These are phyloP conservation scores for Lathronympha strigana DNA, from an alignment of 2,888 invertebrate genomes.

Conservation along the genomic window DNA sequence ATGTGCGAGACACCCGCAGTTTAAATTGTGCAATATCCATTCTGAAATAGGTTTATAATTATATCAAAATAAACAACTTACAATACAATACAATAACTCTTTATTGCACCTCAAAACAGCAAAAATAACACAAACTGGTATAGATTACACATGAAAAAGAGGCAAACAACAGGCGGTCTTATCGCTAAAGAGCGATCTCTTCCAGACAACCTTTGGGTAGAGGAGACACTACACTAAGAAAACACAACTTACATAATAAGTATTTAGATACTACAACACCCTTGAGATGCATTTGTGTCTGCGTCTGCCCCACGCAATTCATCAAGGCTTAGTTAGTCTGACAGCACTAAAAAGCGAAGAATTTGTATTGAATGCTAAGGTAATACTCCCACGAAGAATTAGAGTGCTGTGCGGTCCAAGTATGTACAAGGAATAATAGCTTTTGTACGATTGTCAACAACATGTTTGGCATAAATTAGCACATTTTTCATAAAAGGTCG, in stretches of 20 bases:
- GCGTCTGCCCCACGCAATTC: constrained; percentile 27
- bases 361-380: constrained; percentile 10
- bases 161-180: no score
- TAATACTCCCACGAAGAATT: constrained; percentile 25
- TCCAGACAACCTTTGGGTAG: no score
- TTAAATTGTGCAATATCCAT: no score
- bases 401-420: constrained; percentile 2
- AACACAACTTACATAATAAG: not conserved
- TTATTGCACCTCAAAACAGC: no score
- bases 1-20: no score
- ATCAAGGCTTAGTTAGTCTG: constrained; percentile 27
- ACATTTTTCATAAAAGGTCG: constrained; percentile 5
- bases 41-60: no score
- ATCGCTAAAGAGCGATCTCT: no score
- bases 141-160: no score
- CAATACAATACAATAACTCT: no score
- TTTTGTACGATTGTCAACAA: not conserved
- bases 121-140: no score
- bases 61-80: no score
- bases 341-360: constrained; percentile 27
- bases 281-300: constrained; percentile 20
- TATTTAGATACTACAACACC: not conserved
- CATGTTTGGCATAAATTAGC: not conserved
- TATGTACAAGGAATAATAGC: constrained; percentile 5
- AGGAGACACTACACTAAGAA: no score